phyloP scores from a whole-genome alignment of 2,888 invertebrate species.

The Geotrupes spiniger region DNA sequence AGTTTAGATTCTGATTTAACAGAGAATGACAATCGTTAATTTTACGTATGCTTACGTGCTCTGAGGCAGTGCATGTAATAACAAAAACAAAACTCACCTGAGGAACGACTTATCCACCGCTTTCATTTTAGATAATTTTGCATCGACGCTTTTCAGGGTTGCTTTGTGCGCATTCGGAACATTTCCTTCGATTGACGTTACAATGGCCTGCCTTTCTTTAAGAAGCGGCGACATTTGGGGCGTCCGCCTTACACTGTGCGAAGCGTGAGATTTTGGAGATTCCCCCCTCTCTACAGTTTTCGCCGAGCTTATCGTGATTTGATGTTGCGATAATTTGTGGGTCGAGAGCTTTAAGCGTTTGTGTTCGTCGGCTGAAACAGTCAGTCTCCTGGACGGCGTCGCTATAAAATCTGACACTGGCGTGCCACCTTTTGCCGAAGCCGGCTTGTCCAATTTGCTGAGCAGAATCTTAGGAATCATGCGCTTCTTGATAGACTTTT shows the following conservation, averaged over 20 bases:
- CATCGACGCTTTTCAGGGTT: conserved; percentile 5
- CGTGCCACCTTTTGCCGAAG: conserved; percentile 1
- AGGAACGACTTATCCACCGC: conserved; percentile 10
- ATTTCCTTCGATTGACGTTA: not conserved
- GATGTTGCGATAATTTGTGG: too few relatives aligned
- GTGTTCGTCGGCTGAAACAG: conserved; percentile 10
- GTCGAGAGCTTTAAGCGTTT: conserved; percentile 6
- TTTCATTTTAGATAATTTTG: conserved; percentile 8
- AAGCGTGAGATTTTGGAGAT: conserved; percentile 4
- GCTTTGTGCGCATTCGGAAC: not conserved
- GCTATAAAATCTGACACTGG: conserved; percentile 9
- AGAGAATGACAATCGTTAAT: too few relatives aligned
- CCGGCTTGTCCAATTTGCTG: conserved; percentile 10
- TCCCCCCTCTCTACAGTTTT: not conserved
- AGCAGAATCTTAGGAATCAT: conserved; percentile 17
- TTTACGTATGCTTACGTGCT: too few relatives aligned
- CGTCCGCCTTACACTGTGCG: not conserved
- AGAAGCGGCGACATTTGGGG: not conserved
- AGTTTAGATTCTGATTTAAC: too few relatives aligned
- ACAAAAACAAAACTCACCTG: conserved; percentile 19
- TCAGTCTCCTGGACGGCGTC: not conserved
- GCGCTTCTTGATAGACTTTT: conserved; percentile 19
- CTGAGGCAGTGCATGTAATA: too few relatives aligned
- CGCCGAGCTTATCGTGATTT: not conserved
- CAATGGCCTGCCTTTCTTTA: conserved; percentile 3